Conservation (phyloP, 2,113 vertebrate genomes). For the Benthochromis sp. region DNA sequence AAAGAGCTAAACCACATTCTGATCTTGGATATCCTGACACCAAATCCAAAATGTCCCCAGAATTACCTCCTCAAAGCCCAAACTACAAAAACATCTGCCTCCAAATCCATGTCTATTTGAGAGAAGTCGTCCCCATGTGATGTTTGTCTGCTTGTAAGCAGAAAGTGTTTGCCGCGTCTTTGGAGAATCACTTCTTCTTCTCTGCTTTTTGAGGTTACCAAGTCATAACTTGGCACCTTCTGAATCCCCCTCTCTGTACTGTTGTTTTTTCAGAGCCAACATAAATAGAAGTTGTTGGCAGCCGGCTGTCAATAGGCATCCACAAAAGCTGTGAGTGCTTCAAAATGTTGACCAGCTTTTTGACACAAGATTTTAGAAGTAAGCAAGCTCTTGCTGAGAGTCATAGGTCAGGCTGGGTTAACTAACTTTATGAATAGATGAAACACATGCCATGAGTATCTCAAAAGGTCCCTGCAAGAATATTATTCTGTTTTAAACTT, state of each 20-base stretch:
- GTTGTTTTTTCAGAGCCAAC: background rate
- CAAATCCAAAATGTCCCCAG: background rate
- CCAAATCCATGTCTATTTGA: background rate
- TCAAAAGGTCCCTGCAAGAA: background rate
- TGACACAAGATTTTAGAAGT: conserved; percentile 22
- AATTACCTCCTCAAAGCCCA: background rate
- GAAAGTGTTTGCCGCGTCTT: background rate
- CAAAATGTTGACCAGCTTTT: conserved; percentile 38
- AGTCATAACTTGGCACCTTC: conserved; percentile 33
- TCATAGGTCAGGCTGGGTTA: background rate
- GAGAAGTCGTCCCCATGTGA: background rate
- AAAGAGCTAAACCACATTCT: background rate
- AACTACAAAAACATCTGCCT: background rate
- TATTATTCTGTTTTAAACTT: background rate
- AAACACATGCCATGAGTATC: background rate
- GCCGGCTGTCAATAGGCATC: background rate
- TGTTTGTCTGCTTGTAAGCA: background rate
- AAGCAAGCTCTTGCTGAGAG: background rate
- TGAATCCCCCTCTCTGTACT: background rate
- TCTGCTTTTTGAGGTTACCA: conserved; percentile 15
- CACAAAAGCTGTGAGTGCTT: background rate
- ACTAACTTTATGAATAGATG: background rate
- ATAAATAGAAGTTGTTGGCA: conserved; percentile 29
- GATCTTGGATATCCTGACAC: background rate
- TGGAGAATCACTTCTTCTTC: background rate